Base-by-base conservation (phyloP, 2,113 vertebrate species). In the Boulengeromyrus knoepffleri region DNA sequence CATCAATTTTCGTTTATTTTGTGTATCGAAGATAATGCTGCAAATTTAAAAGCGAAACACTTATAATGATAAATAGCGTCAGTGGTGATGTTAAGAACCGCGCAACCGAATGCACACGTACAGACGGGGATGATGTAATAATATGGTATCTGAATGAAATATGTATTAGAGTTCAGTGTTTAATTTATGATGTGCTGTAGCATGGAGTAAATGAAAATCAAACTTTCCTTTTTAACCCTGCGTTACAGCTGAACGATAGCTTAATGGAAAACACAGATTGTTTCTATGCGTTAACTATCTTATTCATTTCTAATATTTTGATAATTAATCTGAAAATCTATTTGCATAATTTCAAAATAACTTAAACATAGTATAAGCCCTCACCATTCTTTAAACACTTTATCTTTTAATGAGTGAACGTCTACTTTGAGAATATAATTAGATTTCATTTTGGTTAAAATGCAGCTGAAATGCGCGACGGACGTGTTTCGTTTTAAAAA, bases 1-100 rank as follows among this genome's bases (percentile, higher is more conserved):
- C 98, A 99, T 99, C 39, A 97, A 98, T 90, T 98, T 98, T 95
- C 98, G 97, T 95, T 99, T 99, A 95, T 98, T 97, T 0, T 97
- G 97, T 5, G 98, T 99, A 95, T 99, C 98, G 96, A 99, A 96
- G 95, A 97, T 99, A 94, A 98, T 96, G 70, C 98, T 99, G 94
- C 27, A 88, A 45, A 53, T 56, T 10, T 15, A 17, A 39, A 77
- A 39, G 70, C 5, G 31, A 36, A 36, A 77, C 31, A 77, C 70
- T 77, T 36, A 7, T 19, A 77, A 39, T 36, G 31, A 17, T 77
- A 39, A 39, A 77, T 39, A 39, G 31, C 12, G 15, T 74, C 3
- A 36, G 3, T 77, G 27, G 24, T 77, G 27, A 77, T 77, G 27
- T 17, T 39, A 77, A 77, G 4, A 77, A 31, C 36, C 15, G 31